A percentile compares a stretch with the other conserved stretches of the same genome.
phyloP scores from a whole-genome alignment of 2,113 vertebrate species.

The Pollachius pollachius region DNA sequence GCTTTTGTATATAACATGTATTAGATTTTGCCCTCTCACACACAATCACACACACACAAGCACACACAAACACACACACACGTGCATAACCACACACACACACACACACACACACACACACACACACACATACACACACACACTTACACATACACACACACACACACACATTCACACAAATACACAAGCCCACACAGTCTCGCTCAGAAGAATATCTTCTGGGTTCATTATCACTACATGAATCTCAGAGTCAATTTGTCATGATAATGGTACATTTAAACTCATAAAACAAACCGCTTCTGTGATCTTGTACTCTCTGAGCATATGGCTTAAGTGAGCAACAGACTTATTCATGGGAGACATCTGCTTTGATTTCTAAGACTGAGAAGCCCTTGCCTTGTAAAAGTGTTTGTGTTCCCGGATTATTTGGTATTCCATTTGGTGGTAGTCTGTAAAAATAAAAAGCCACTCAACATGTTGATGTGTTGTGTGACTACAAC shows the following conservation, averaged over 20 bases:
- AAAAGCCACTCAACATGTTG: not conserved
- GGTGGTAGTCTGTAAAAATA: conserved; percentile 20
- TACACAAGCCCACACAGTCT: not conserved
- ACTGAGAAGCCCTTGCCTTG: conserved; percentile 37
- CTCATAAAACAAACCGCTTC: conserved; percentile 16
- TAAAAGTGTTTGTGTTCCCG: conserved; percentile 33
- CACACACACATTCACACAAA: not conserved
- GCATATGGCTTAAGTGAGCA: conserved; percentile 38
- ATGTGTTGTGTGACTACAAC: too few relatives aligned
- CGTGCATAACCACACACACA: not conserved
- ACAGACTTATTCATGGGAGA: conserved; percentile 15
- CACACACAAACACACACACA: not conserved
- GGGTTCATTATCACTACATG: not conserved
- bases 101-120: not conserved
- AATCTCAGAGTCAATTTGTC: not conserved
- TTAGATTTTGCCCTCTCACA: not conserved
- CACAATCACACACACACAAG: not conserved
- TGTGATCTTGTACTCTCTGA: conserved; percentile 11
- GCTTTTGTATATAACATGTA: too few relatives aligned
- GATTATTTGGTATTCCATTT: conserved; percentile 28
- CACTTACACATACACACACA: not conserved
- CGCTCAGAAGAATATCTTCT: not conserved
- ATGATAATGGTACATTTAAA: not conserved
- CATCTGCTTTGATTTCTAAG: conserved; percentile 33
- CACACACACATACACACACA: not conserved